A percentile compares a stretch with the other conserved stretches of the same genome.
Conservation (phyloP, 2,888 invertebrate genomes). For the Pelosia muscerda region DNA sequence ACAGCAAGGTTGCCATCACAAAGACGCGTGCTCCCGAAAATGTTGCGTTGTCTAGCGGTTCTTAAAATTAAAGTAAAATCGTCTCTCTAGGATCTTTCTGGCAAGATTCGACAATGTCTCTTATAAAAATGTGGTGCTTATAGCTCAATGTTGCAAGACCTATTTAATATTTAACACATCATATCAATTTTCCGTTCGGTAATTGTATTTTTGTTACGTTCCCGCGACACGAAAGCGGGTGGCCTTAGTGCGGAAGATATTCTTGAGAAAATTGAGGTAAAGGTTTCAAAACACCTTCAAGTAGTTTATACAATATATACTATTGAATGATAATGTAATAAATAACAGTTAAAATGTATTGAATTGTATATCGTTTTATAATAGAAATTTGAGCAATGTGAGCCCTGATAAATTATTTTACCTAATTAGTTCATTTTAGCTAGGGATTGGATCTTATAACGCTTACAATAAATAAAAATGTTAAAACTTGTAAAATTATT, state of each 20-base stretch:
- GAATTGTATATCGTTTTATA: slow-evolving; percentile 12
- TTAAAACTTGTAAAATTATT: slow-evolving; percentile 25
- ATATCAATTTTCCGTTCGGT: not conserved
- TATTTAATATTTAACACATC: slow-evolving; percentile 6
- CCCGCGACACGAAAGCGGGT: not conserved
- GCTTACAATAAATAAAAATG: slow-evolving; percentile 18
- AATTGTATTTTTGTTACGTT: not conserved
- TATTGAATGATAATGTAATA: slow-evolving; percentile 1
- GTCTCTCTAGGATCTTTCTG: slow-evolving; percentile 57
- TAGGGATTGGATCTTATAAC: slow-evolving; percentile 22
- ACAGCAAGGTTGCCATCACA: slow-evolving; percentile 84
- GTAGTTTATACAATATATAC: slow-evolving; percentile 1
- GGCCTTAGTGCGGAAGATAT: not conserved
- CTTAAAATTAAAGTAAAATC: slow-evolving; percentile 51
- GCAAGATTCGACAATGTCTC: slow-evolving; percentile 66
- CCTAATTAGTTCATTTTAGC: slow-evolving; percentile 9
- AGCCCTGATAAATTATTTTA: slow-evolving; percentile 8
- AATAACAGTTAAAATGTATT: not conserved
- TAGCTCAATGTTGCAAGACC: slow-evolving; percentile 26
- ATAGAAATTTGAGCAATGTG: slow-evolving; percentile 28
- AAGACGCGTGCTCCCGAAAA: slow-evolving; percentile 74
- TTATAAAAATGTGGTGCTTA: slow-evolving; percentile 21
- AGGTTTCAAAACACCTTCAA: not conserved
- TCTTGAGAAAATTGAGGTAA: not conserved
- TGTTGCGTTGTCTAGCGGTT: slow-evolving; percentile 44